A percentile compares a stretch with the other conserved stretches of the same genome.
Conservation (phyloP, 2,888 invertebrate species). For the Sisyra terminalis region DNA sequence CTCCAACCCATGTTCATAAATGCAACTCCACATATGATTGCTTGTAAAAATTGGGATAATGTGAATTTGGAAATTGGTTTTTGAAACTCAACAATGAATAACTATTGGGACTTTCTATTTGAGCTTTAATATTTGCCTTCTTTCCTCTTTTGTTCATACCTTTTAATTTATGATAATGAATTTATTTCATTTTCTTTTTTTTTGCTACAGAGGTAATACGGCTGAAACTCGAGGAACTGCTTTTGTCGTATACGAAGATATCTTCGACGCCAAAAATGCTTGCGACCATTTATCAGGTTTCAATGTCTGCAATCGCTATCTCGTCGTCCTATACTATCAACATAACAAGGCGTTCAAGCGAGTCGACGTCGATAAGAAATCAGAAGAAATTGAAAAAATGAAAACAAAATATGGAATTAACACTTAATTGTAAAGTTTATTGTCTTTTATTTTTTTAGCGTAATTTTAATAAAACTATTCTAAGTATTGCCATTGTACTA, state of each 20-base stretch:
- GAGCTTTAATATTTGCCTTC: too few species aligned
- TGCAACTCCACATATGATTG: too few species aligned
- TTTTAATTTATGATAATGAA: slow-evolving; percentile 1
- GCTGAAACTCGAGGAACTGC: slow-evolving; percentile 97
- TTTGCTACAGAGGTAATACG: slow-evolving; percentile 71
- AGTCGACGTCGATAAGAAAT: slow-evolving; percentile 87
- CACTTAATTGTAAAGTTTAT: not conserved
- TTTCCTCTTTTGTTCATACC: not conserved
- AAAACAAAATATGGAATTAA: slow-evolving; percentile 83
- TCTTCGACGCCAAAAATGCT: slow-evolving; percentile 99
- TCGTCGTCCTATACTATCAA: slow-evolving; percentile 98
- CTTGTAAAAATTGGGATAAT: too few species aligned
- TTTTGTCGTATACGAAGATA: slow-evolving; percentile 99
- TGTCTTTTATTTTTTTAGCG: not conserved
- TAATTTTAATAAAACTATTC: slow-evolving; percentile 4
- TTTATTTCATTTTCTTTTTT: slow-evolving; percentile 9
- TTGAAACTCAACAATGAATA: too few species aligned
- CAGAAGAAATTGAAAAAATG: slow-evolving; percentile 87
- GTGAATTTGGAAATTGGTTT: too few species aligned
- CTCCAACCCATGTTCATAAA: too few species aligned
- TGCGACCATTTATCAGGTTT: slow-evolving; percentile 98
- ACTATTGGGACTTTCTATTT: too few species aligned
- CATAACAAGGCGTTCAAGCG: slow-evolving; percentile 92
- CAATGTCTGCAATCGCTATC: slow-evolving; percentile 95
- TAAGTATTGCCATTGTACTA: slow-evolving; percentile 5